Conservation (phyloP, 2,888 invertebrate species). For the Opisthograptis luteolata region DNA sequence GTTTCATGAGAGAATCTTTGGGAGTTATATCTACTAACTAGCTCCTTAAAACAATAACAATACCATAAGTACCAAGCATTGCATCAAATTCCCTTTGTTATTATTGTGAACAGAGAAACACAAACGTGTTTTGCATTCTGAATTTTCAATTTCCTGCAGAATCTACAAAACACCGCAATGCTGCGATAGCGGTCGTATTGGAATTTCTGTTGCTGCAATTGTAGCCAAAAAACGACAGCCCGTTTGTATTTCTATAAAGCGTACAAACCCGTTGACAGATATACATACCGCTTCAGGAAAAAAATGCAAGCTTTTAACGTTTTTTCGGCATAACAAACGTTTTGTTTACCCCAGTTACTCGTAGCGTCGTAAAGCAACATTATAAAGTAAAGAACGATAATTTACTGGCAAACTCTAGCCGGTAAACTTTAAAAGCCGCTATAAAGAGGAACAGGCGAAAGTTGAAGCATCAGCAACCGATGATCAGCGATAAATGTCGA, state of each 20-base stretch:
- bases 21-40: no score
- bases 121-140: constrained; percentile 6
- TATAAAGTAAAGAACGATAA: constrained; percentile 36
- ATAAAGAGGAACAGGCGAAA: constrained; percentile 32
- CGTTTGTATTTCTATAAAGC: background rate
- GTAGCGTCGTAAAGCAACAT: constrained; percentile 32
- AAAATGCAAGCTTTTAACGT: constrained; percentile 15
- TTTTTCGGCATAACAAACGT: constrained; percentile 25
- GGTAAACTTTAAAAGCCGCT: constrained; percentile 16
- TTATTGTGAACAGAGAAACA: background rate
- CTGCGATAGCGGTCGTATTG: background rate
- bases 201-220: background rate
- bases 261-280: background rate
- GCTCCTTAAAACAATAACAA: background rate
- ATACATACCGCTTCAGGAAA: background rate
- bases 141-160: constrained; percentile 16
- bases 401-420: constrained; percentile 33
- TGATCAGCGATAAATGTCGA: constrained; percentile 40
- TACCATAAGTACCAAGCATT: background rate
- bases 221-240: constrained; percentile 1
- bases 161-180: constrained; percentile 1
- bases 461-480: constrained; percentile 35
- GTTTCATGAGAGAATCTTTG: no score
- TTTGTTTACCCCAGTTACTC: constrained; percentile 18
- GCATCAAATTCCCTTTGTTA: constrained; percentile 4